Percentiles rank a stretch among this genome's conserved stretches.
phyloP scores from a whole-genome alignment of 2,797 vertebrate genomes.

The Chelidonichthys spinosus region DNA sequence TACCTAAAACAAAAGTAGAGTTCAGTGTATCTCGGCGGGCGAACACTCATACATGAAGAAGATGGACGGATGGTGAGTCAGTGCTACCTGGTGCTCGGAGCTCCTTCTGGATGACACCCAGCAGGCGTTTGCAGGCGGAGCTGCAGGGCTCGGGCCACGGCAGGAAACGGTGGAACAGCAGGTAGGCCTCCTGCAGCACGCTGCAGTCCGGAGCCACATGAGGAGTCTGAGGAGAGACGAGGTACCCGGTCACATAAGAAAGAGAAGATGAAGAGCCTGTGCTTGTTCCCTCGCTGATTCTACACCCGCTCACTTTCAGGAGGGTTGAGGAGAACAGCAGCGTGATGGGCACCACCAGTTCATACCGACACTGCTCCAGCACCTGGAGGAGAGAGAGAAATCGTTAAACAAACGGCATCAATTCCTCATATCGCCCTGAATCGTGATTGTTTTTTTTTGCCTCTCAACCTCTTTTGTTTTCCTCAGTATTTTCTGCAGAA shows the following conservation, averaged over 20 bases:
- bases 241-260: not conserved
- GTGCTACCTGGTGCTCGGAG: conserved; percentile 88
- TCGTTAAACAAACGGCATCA: not conserved
- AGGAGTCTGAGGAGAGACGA: conserved; percentile 80
- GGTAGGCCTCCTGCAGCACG: conserved; percentile 86
- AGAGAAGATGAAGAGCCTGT: too few species aligned
- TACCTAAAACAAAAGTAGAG: conserved; percentile 74
- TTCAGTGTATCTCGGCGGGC: not conserved
- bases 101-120: conserved; percentile 87
- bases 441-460: not conserved
- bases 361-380: conserved; percentile 85
- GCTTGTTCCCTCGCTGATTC: not conserved
- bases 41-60: conserved; percentile 21
- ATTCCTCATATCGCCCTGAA: not conserved
- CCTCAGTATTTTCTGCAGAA: conserved; percentile 89
- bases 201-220: conserved; percentile 80
- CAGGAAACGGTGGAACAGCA: conserved; percentile 87
- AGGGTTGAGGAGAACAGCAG: conserved; percentile 90
- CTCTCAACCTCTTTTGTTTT: conserved; percentile 87
- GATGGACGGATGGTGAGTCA: not conserved
- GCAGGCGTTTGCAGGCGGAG: conserved; percentile 84
- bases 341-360: conserved; percentile 87
- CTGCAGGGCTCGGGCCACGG: conserved; percentile 92
- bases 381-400: conserved; percentile 79
- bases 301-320: conserved; percentile 83